A percentile compares a stretch with the other conserved stretches of the same genome.
Conservation (phyloP, 2,113 vertebrate genomes). For the Xenus cinereus region DNA sequence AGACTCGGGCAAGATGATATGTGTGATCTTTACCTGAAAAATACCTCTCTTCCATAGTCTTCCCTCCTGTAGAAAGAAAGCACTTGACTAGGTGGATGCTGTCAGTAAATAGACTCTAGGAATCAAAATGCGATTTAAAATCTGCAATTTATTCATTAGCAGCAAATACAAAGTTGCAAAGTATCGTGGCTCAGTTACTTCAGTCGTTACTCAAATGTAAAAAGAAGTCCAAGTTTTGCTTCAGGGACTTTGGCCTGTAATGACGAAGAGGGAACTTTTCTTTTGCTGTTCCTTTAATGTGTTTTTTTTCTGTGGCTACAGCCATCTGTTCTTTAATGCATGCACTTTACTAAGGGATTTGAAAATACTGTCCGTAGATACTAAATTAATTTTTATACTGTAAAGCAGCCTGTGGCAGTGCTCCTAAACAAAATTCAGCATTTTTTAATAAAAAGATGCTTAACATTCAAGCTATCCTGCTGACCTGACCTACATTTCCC, state of each 20-base stretch:
- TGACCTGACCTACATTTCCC: conserved; percentile 56
- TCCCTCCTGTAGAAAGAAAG: neutral
- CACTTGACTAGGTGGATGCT: neutral
- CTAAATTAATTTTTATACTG: conserved; percentile 42
- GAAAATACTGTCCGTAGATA: conserved; percentile 32
- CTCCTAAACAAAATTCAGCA: conserved; percentile 52
- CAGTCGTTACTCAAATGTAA: neutral
- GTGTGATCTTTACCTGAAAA: neutral
- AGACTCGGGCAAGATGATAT: neutral
- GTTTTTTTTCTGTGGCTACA: neutral
- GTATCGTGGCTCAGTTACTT: neutral
- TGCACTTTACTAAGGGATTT: conserved; percentile 30
- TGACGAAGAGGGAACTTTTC: neutral
- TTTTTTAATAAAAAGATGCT: conserved; percentile 65
- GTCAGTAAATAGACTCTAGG: neutral
- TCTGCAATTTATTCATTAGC: neutral
- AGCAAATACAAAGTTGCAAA: neutral
- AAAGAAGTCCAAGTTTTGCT: neutral
- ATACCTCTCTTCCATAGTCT: neutral
- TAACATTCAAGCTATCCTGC: conserved; percentile 57
- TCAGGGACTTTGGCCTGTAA: neutral
- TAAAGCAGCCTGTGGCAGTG: conserved; percentile 45
- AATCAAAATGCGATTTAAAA: conserved; percentile 13
- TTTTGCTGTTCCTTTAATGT: neutral
- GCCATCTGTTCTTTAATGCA: conserved; percentile 47